A percentile compares a stretch with the other conserved stretches of the same genome.
Evolutionary conservation across 2,888 invertebrate genomes (phyloP).

Genomic region (Conchocele bisecta): DNA sequence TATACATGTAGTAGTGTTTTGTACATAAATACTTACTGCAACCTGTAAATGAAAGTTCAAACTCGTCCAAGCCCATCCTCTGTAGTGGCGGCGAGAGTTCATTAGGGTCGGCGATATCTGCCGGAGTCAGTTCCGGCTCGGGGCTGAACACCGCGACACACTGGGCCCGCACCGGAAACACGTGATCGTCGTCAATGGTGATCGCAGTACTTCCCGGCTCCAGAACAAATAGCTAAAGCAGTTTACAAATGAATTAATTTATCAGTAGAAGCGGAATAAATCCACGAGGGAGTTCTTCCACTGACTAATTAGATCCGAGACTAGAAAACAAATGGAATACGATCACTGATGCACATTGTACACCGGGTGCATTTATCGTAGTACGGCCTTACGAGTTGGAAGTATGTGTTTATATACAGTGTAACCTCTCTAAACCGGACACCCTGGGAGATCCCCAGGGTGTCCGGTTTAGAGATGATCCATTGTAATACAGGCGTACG

Average conservation of each 20-base stretch:
- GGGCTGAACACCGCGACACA: conserved; percentile 49
- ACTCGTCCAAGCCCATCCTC: conserved; percentile 10
- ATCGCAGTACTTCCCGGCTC: conserved; percentile 18
- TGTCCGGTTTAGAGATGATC: too few relatives aligned
- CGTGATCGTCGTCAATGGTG: conserved; percentile 19
- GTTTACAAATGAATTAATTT: too few relatives aligned
- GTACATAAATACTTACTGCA: conserved; percentile 31
- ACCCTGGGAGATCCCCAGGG: too few relatives aligned
- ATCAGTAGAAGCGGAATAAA: too few relatives aligned
- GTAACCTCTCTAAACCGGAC: too few relatives aligned
- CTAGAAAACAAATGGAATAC: neutral
- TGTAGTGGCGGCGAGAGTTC: neutral
- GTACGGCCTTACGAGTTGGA: too few relatives aligned
- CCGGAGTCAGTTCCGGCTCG: neutral
- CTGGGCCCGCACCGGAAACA: conserved; percentile 46
- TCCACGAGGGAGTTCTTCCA: too few relatives aligned
- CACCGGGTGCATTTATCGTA: too few relatives aligned
- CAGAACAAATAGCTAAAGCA: conserved; percentile 39
- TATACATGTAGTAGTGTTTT: neutral
- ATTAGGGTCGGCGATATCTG: conserved; percentile 5
- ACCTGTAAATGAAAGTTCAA: conserved; percentile 38
- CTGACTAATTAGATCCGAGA: too few relatives aligned
- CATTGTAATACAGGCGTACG: too few relatives aligned
- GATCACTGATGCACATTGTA: neutral
- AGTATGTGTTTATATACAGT: too few relatives aligned